Conservation (phyloP, 2,113 vertebrate genomes). For the Anser cygnoides region DNA sequence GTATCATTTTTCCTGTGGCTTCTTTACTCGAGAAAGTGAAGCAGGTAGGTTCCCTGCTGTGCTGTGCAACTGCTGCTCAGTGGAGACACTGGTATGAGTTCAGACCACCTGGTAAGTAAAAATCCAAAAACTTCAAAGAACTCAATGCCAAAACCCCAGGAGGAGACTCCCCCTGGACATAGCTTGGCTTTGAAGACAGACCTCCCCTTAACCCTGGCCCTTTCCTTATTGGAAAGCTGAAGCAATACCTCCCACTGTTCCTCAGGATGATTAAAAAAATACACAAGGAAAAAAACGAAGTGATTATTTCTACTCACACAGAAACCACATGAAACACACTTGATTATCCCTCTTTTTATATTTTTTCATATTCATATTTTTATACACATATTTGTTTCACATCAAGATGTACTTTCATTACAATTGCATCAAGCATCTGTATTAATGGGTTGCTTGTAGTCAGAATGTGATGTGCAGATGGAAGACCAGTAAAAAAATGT, state of each 20-base stretch:
- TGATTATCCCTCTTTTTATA: neutral
- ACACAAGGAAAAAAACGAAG: slow-evolving; percentile 40
- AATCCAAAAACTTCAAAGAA: slow-evolving; percentile 81
- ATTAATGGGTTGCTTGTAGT: neutral
- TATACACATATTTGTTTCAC: neutral
- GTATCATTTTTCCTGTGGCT: slow-evolving; percentile 39
- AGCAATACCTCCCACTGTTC: slow-evolving; percentile 45
- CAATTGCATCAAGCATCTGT: neutral
- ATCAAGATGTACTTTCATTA: neutral
- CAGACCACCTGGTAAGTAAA: slow-evolving; percentile 80
- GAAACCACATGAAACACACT: neutral
- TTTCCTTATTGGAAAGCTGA: slow-evolving; percentile 46
- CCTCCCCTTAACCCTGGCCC: slow-evolving; percentile 2
- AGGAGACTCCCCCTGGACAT: slow-evolving; percentile 68
- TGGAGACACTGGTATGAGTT: slow-evolving; percentile 45
- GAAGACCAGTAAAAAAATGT: neutral
- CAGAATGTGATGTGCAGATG: neutral
- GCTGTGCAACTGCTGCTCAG: slow-evolving; percentile 58
- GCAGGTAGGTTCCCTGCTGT: slow-evolving; percentile 43
- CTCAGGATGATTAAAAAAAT: slow-evolving; percentile 51
- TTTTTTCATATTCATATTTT: neutral
- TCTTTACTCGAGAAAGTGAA: slow-evolving; percentile 61
- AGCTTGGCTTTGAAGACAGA: slow-evolving; percentile 74
- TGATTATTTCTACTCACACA: slow-evolving; percentile 56
- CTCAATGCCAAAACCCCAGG: slow-evolving; percentile 65